Percentiles rank a stretch among this genome's conserved stretches.
These are phyloP conservation scores for Tachuris rubrigastra DNA, from an alignment of 2,113 vertebrate species.

Conservation along the genomic window DNA sequence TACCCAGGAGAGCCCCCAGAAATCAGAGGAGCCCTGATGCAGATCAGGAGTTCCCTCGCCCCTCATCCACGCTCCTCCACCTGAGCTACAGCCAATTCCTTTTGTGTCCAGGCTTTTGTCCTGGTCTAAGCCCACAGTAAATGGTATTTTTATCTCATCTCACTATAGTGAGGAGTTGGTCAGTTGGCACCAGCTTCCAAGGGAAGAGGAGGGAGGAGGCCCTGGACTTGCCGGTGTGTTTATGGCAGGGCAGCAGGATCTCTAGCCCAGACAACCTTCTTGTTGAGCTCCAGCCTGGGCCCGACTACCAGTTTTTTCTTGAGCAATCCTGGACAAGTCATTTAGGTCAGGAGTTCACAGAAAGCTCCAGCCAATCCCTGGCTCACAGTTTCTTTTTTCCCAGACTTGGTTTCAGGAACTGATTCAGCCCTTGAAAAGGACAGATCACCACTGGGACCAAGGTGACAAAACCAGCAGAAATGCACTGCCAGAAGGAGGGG, in stretches of 20 bases:
- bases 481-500: neutral
- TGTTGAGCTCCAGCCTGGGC: neutral
- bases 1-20: neutral
- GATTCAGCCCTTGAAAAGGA: neutral
- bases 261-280: neutral
- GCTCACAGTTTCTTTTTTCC: neutral
- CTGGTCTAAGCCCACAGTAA: neutral
- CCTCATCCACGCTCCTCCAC: neutral
- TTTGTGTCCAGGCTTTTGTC: neutral
- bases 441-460: neutral
- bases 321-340: neutral
- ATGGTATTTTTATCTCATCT: neutral
- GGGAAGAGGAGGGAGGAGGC: neutral
- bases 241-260: neutral
- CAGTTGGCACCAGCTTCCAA: accelerated
- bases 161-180: accelerated
- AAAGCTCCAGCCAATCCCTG: neutral
- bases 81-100: neutral
- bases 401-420: neutral
- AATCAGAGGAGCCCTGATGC: neutral
- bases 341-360: neutral
- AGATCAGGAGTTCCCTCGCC: neutral
- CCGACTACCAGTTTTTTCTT: neutral
- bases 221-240: accelerated
- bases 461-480: neutral